phyloP scores from a whole-genome alignment of 2,797 vertebrate species.

The Gorsachius magnificus region DNA sequence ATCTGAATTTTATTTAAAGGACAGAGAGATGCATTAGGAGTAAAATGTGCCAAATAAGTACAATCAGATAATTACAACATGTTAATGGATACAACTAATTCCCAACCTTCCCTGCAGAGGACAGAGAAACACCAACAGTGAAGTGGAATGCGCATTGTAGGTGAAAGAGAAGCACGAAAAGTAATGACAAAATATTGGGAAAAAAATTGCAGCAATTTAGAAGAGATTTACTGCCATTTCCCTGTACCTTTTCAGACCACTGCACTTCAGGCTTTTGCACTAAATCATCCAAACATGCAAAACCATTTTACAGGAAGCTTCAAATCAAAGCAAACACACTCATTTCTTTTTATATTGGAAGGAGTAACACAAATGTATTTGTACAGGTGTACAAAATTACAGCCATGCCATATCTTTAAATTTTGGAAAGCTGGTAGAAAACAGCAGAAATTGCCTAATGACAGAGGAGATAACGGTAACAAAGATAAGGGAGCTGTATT shows the following conservation, averaged over 20 bases:
- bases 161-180: neutral
- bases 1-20: neutral
- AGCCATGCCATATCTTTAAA: neutral
- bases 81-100: neutral
- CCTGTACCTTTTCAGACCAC: neutral
- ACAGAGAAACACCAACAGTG: neutral
- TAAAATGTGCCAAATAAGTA: neutral
- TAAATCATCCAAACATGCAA: slow-evolving; percentile 16
- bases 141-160: neutral
- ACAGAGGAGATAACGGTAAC: neutral
- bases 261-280: neutral
- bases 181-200: neutral
- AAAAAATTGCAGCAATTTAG: neutral
- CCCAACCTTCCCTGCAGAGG: neutral
- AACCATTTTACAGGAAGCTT: neutral
- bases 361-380: neutral
- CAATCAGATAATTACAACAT: neutral
- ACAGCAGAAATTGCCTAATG: neutral
- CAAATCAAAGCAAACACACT: slow-evolving; percentile 25
- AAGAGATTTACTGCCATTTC: slow-evolving; percentile 7
- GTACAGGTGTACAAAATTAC: slow-evolving; percentile 14
- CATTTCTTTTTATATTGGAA: slow-evolving; percentile 19
- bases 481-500: neutral
- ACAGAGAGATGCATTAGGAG: neutral
- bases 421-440: neutral